phyloP scores from a whole-genome alignment of 2,113 vertebrate genomes.

The Daboia siamensis region DNA sequence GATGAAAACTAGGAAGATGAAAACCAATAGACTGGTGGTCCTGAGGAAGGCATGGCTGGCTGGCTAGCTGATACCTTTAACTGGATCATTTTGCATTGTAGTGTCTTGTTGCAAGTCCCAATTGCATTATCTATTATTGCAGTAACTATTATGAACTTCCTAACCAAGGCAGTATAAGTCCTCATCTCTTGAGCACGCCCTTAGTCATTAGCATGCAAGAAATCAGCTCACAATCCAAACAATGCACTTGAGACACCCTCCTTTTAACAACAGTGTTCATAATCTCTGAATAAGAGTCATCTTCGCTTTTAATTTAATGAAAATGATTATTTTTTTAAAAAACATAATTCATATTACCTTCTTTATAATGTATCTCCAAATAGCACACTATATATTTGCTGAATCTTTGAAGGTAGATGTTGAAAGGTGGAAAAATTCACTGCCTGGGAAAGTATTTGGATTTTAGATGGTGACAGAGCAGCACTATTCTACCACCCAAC shows the following conservation, averaged over 20 bases:
- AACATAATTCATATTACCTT: not conserved
- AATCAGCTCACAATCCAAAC: constrained; percentile 43
- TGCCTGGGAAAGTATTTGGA: not conserved
- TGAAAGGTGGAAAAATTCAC: not conserved
- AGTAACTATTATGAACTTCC: constrained; percentile 65
- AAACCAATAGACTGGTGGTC: not conserved
- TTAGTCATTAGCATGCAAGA: constrained; percentile 53
- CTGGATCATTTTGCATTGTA: not conserved
- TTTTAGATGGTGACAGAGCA: not conserved
- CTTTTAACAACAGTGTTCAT: constrained; percentile 59
- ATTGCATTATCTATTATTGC: constrained; percentile 30
- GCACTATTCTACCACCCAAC: not conserved
- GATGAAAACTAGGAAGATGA: not conserved
- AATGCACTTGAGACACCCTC: constrained; percentile 44
- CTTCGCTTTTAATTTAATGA: constrained; percentile 66
- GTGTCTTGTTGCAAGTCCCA: not conserved
- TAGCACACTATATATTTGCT: not conserved
- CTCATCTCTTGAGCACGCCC: constrained; percentile 51
- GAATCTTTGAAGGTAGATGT: not conserved
- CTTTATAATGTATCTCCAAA: not conserved
- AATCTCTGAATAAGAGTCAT: constrained; percentile 64
- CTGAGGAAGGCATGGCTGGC: not conserved
- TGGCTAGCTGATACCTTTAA: not conserved
- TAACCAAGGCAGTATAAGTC: constrained; percentile 56
- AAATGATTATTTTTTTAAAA: constrained; percentile 56